A percentile compares a stretch with the other conserved stretches of the same genome.
Conservation (phyloP, 92 coral and sea anemone genomes). For the Parazoanthus darwini region DNA sequence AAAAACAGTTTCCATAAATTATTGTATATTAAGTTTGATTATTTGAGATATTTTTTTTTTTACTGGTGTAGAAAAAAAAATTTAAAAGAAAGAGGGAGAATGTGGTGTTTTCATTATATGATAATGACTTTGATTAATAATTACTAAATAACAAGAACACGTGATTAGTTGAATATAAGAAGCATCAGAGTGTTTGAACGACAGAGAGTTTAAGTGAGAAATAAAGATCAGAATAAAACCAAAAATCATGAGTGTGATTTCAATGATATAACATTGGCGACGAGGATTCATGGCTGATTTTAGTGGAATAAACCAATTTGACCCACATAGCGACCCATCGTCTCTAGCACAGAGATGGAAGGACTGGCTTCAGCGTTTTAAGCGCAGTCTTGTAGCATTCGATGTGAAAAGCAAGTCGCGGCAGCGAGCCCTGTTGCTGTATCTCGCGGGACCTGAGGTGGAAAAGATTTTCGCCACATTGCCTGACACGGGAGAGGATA, state of each 20-base stretch:
- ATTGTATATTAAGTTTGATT: too few species aligned
- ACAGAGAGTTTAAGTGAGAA: not conserved
- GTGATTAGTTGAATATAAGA: slow-evolving; percentile 5
- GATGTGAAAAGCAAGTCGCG: slow-evolving; percentile 40
- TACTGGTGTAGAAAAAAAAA: too few species aligned
- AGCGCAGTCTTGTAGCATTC: not conserved
- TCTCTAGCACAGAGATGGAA: slow-evolving; percentile 46
- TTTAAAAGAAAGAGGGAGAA: too few species aligned
- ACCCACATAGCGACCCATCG: slow-evolving; percentile 31
- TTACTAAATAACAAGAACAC: slow-evolving; percentile 3
- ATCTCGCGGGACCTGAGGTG: slow-evolving; percentile 43
- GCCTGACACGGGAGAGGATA: slow-evolving; percentile 41
- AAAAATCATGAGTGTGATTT: not conserved
- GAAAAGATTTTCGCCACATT: slow-evolving; percentile 41
- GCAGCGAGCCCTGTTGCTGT: slow-evolving; percentile 38
- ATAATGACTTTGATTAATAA: slow-evolving; percentile 11
- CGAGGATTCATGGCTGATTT: slow-evolving; percentile 32
- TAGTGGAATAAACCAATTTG: slow-evolving; percentile 33
- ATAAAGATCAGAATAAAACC: not conserved
- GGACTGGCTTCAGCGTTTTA: slow-evolving; percentile 37
- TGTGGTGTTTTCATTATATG: slow-evolving; percentile 5
- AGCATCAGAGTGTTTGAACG: slow-evolving; percentile 2
- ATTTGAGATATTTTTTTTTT: too few species aligned
- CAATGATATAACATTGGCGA: slow-evolving; percentile 30
- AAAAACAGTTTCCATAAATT: too few species aligned